Evolutionary conservation across 2,888 invertebrate genomes (phyloP).

Genomic region (Eretmocerus hayati): DNA sequence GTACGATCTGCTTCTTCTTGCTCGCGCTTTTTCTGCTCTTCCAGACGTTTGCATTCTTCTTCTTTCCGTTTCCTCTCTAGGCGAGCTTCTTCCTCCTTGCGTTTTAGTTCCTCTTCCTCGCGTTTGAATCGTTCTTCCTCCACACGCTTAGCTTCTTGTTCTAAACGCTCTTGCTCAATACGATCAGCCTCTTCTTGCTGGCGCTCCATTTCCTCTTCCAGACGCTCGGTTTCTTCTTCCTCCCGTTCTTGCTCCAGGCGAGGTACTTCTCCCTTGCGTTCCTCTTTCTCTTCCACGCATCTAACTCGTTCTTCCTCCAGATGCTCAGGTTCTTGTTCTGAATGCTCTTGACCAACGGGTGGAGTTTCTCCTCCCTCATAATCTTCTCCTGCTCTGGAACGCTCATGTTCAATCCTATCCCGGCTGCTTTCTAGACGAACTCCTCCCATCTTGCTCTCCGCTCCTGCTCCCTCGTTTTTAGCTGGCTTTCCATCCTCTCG

Average conservation of each 20-base stretch:
- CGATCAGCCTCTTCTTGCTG: conserved; percentile 4
- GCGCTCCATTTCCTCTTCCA: conserved; percentile 8
- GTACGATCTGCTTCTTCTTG: no score
- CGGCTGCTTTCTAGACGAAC: conserved; percentile 2
- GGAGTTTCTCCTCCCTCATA: conserved; percentile 23
- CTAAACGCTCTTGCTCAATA: no score
- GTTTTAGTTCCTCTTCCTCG: neutral
- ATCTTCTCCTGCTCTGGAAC: conserved; percentile 16
- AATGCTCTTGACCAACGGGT: conserved; percentile 19
- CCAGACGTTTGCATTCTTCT: neutral
- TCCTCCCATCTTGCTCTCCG: conserved; percentile 20
- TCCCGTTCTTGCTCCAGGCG: conserved; percentile 21
- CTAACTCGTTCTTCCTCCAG: conserved; percentile 23
- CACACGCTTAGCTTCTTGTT: neutral
- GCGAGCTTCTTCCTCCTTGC: neutral
- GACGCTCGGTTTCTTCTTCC: conserved; percentile 19
- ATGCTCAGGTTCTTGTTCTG: conserved; percentile 18
- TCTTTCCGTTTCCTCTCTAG: neutral
- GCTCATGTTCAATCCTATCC: conserved; percentile 4
- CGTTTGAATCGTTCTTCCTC: neutral
- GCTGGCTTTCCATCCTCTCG: conserved; percentile 25
- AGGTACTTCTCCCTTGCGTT: conserved; percentile 24
- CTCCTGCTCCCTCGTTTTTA: conserved; percentile 24
- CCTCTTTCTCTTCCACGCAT: conserved; percentile 23
- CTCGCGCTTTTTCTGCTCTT: no score